These are phyloP conservation scores for Sylvia atricapilla DNA, from an alignment of 2,113 vertebrate genomes.

Conservation along the genomic window DNA sequence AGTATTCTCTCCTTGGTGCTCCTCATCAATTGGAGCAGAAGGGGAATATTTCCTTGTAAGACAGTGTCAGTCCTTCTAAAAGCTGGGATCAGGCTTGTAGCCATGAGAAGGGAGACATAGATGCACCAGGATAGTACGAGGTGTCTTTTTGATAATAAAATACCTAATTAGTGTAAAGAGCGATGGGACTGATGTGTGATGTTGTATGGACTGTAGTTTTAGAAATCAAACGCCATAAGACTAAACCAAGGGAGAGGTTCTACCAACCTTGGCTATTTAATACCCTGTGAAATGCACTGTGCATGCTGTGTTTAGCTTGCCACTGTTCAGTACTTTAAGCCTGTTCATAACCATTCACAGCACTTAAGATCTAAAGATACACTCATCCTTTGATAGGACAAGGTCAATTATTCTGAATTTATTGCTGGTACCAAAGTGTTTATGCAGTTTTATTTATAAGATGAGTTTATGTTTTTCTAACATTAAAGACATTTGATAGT, in stretches of 20 bases:
- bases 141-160: constrained; percentile 53
- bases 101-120: not conserved
- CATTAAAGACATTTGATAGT: constrained; percentile 44
- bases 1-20: not conserved
- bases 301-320: constrained; percentile 25
- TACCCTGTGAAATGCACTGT: constrained; percentile 30
- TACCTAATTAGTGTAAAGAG: constrained; percentile 42
- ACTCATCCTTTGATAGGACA: constrained; percentile 69
- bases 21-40: not conserved
- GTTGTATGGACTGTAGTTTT: constrained; percentile 24
- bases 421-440: constrained; percentile 52
- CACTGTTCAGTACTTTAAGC: constrained; percentile 37
- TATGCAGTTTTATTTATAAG: constrained; percentile 67
- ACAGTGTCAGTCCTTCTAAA: not conserved
- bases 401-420: constrained; percentile 74
- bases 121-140: not conserved
- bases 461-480: constrained; percentile 50
- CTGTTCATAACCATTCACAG: constrained; percentile 38
- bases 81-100: not conserved
- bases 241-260: constrained; percentile 7
- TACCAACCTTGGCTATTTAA: not conserved
- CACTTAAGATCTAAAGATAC: constrained; percentile 63
- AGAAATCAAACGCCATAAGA: not conserved
- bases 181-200: not conserved
- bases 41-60: not conserved